Conservation (phyloP, 2,888 invertebrate genomes). For the Amphiduros pacificus region DNA sequence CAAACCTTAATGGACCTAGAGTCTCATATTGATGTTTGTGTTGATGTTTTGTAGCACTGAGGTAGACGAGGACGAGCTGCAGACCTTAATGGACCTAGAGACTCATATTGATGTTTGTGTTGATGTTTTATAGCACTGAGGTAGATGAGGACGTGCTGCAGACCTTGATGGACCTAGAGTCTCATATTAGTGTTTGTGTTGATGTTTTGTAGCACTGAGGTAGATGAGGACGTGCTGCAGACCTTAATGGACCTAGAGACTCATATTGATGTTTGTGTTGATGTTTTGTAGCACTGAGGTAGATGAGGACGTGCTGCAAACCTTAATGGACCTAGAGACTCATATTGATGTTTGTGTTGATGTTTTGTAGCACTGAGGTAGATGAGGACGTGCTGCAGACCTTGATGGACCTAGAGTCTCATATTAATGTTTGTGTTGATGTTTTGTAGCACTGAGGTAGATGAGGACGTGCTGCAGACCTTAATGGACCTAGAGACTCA, state of each 20-base stretch:
- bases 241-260: slow-evolving; percentile 89
- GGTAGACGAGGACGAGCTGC: slow-evolving; percentile 77
- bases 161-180: slow-evolving; percentile 89
- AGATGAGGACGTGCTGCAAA: slow-evolving; percentile 76
- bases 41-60: no score
- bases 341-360: no score
- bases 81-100: slow-evolving; percentile 87
- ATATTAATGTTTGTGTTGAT: no score
- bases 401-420: slow-evolving; percentile 91
- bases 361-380: slow-evolving; percentile 85
- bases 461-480: slow-evolving; percentile 75
- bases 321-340: slow-evolving; percentile 89
- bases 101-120: no score
- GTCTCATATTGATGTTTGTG: no score
- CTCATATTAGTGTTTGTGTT: no score
- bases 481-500: slow-evolving; percentile 92
- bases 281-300: slow-evolving; percentile 88
- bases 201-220: slow-evolving; percentile 85
- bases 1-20: slow-evolving; percentile 89
- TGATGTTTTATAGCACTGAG: slow-evolving; percentile 87
- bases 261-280: no score
- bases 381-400: slow-evolving; percentile 77
- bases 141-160: slow-evolving; percentile 78
- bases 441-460: slow-evolving; percentile 86
- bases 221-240: slow-evolving; percentile 78